Base-by-base conservation (phyloP, 2,797 vertebrate genomes). In the Eulemur coronatus region DNA sequence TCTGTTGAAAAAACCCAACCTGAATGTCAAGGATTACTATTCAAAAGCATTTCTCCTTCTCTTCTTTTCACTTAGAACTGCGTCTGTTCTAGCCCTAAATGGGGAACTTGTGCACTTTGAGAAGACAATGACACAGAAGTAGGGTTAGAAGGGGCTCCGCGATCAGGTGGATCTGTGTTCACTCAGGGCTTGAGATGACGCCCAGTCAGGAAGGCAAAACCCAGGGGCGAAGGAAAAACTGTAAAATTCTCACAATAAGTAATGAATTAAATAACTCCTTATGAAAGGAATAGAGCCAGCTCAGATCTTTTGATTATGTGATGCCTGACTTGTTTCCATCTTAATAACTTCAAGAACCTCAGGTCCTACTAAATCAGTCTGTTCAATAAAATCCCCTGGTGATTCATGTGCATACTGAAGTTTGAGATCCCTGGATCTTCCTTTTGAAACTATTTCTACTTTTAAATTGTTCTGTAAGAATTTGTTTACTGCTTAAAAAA, bases 1-100 rank as follows among this genome's bases (percentile, higher is more conserved):
- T 80, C 41, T 35, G 28, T 69, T 88, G 35, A 84, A 87, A 55
- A 95, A n/a, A 61, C 18, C 35, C 46, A 75, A 65, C 41, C 20
- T 5, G 18, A 63, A 82, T 73, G 84, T 84, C 88, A 95, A 93
- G 41, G 59, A 87, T 96, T 93, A 72, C 89, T 94, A 86, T 87
- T 95, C 33, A 65, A 9, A 65, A 65, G 17, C 33, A 65, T 35
- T n/a, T 65, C 17, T 65, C 63, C 84, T 35, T 93, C 75, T 96
- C 69, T 95, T 93, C 79, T 81, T 94, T 97, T 96, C 59, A 28
- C 5, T 84, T 72, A 94, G 69, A 87, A 86, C 28, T 7, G 33
- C 33, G 91, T 91, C 75, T 89, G 15, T 87, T 95, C 75, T 84
- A 95, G 93, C 76, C 38, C 52, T 52, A 91, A 89, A 70, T 50